Conservation (phyloP, 2,797 vertebrate genomes). For the Hypotaenidia philippensis region DNA sequence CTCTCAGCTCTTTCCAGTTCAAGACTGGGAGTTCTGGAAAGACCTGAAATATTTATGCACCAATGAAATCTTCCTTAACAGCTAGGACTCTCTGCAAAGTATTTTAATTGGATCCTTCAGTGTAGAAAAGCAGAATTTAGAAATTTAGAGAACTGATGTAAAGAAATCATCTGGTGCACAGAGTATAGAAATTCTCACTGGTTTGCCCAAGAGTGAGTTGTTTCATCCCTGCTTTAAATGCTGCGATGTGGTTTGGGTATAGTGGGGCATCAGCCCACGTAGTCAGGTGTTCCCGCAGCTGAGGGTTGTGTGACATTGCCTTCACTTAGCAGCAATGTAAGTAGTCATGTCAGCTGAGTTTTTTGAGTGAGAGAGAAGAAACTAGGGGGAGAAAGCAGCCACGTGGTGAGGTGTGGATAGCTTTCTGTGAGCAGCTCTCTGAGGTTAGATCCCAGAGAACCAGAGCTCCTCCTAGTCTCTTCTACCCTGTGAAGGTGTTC, state of each 20-base stretch:
- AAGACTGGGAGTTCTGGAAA: not conserved
- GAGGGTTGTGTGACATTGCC: not conserved
- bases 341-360: fast-evolving
- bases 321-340: not conserved
- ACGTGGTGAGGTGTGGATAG: not conserved
- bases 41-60: not conserved
- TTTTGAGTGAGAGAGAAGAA: not conserved
- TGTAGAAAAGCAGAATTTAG: not conserved
- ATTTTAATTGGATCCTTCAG: not conserved
- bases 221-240: not conserved
- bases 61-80: not conserved
- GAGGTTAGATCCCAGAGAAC: not conserved
- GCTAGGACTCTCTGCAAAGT: not conserved
- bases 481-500: not conserved
- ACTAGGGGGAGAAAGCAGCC: not conserved
- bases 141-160: not conserved
- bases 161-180: not conserved
- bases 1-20: not conserved
- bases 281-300: not conserved
- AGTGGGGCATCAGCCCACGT: not conserved
- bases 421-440: not conserved
- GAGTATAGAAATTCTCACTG: not conserved
- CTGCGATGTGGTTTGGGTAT: not conserved
- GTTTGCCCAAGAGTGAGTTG: not conserved
- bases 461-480: not conserved